Conservation (phyloP, 2,888 invertebrate genomes). For the Oxytorus armatus region DNA sequence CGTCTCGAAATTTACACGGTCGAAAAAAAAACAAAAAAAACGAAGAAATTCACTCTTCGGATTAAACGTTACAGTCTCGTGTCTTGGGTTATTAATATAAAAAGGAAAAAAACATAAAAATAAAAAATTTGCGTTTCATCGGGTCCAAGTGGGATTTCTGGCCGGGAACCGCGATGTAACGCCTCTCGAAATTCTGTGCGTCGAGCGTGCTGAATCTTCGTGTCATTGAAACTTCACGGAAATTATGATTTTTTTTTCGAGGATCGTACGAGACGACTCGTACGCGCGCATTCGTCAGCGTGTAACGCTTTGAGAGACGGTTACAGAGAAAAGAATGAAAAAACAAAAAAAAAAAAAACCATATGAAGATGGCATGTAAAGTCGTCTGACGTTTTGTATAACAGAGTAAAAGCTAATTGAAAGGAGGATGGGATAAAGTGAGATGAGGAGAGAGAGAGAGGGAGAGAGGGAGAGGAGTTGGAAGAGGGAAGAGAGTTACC, state of each 20-base stretch:
- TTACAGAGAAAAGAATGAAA: not conserved
- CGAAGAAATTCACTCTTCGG: slow-evolving; percentile 48
- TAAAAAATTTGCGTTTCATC: slow-evolving; percentile 5
- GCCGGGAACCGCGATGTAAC: not conserved
- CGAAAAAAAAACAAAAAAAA: slow-evolving; percentile 33
- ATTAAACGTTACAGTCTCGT: slow-evolving; percentile 57
- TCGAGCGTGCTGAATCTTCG: not conserved
- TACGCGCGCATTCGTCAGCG: not conserved
- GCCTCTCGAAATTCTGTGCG: not conserved
- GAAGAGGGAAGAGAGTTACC: slow-evolving; percentile 1
- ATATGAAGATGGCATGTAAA: not conserved
- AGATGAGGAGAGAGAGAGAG: too few relatives aligned
- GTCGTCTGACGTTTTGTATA: slow-evolving; percentile 6
- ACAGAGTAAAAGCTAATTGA: slow-evolving; percentile 9
- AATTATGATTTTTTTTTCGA: not conserved
- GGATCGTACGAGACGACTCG: not conserved
- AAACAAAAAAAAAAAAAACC: too few relatives aligned
- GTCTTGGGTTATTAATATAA: slow-evolving; percentile 34
- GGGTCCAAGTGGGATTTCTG: not conserved
- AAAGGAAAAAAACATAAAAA: slow-evolving; percentile 27
- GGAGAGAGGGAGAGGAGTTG: not conserved
- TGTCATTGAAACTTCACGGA: not conserved
- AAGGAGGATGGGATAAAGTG: too few relatives aligned
- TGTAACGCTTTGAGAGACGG: not conserved
- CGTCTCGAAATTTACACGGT: slow-evolving; percentile 28